Conservation (phyloP, 2,888 invertebrate genomes). For the Tachina fera region DNA sequence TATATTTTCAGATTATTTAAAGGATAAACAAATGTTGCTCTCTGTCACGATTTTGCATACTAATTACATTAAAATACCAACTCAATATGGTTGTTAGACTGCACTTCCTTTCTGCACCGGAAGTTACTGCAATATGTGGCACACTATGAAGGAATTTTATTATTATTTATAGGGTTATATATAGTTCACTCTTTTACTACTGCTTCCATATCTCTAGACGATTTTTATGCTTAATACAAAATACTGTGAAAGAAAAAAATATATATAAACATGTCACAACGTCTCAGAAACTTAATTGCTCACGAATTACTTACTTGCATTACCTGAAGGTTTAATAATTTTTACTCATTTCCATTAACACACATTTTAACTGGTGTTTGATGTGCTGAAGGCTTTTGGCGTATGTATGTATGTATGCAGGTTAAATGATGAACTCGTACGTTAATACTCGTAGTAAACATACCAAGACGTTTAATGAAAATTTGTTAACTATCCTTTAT, state of each 20-base stretch:
- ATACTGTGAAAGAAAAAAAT: not conserved
- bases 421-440: not conserved
- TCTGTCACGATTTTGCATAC: slow-evolving; percentile 81
- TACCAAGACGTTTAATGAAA: slow-evolving; percentile 9
- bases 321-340: not conserved
- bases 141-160: slow-evolving; percentile 18
- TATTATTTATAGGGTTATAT: not conserved
- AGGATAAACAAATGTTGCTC: slow-evolving; percentile 23
- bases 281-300: slow-evolving; percentile 61
- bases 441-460: slow-evolving; percentile 28
- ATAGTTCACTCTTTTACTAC: not conserved
- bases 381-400: slow-evolving; percentile 17
- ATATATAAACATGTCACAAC: slow-evolving; percentile 48
- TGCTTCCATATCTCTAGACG: not conserved
- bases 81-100: slow-evolving; percentile 76
- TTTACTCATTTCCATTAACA: slow-evolving; percentile 2
- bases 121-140: slow-evolving; percentile 56
- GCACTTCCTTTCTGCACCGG: slow-evolving; percentile 64
- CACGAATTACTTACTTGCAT: slow-evolving; percentile 33
- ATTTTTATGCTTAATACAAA: not conserved
- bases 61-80: slow-evolving; percentile 81
- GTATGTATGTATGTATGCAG: not conserved
- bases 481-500: slow-evolving; percentile 42
- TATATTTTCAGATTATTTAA: slow-evolving; percentile 44
- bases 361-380: slow-evolving; percentile 11